Conservation (phyloP, 2,113 vertebrate genomes). For the Heptranchias perlo region DNA sequence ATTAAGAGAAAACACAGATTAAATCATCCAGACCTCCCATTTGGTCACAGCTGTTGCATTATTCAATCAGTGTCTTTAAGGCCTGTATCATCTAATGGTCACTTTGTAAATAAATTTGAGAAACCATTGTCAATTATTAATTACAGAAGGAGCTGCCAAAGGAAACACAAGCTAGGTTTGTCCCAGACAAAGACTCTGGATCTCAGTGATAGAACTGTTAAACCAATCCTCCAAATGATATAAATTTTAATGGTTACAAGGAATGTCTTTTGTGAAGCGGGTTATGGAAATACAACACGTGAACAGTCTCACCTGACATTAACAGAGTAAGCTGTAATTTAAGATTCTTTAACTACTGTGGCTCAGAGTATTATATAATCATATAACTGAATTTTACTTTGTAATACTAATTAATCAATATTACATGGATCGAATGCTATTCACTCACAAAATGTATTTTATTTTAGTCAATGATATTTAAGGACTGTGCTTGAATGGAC, state of each 20-base stretch:
- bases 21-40: neutral
- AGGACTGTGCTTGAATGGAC: neutral
- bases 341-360: constrained; percentile 41
- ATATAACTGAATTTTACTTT: neutral
- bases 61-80: constrained; percentile 26
- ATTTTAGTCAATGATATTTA: neutral
- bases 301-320: constrained; percentile 44
- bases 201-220: constrained; percentile 45
- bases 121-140: constrained; percentile 57
- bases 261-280: constrained; percentile 46
- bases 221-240: constrained; percentile 44
- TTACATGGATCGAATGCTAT: neutral
- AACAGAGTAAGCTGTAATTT: constrained; percentile 43
- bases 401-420: neutral
- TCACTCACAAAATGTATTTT: neutral
- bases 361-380: constrained; percentile 19
- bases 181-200: constrained; percentile 47
- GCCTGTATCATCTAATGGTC: constrained; percentile 29
- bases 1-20: neutral
- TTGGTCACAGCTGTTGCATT: constrained; percentile 23
- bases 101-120: constrained; percentile 52
- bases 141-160: constrained; percentile 49
- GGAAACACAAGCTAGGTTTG: constrained; percentile 44
- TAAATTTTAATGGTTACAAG: constrained; percentile 56
- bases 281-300: constrained; percentile 42